Conservation (phyloP, 2,888 invertebrate genomes). For the Polyploca ridens region DNA sequence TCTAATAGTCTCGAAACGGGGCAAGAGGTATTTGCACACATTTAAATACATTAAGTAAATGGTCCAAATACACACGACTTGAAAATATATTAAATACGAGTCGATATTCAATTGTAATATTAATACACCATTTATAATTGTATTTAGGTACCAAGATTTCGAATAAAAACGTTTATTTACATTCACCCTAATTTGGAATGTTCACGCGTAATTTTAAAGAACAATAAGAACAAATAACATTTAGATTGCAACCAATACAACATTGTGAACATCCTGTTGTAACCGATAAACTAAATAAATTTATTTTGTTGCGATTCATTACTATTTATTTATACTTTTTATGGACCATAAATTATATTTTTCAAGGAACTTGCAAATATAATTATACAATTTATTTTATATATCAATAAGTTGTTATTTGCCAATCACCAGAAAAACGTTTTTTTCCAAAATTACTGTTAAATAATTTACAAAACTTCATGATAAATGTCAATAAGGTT, state of each 20-base stretch:
- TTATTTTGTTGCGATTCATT: too few relatives aligned
- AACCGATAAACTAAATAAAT: background rate
- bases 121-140: conserved; percentile 31
- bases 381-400: background rate
- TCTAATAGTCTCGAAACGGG: conserved; percentile 59
- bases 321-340: background rate
- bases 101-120: conserved; percentile 16
- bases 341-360: background rate
- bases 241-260: background rate
- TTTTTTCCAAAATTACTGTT: background rate
- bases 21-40: conserved; percentile 53
- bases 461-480: background rate
- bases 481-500: conserved; percentile 14
- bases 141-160: conserved; percentile 13
- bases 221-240: background rate
- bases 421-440: background rate
- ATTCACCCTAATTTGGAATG: conserved; percentile 15
- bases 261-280: background rate
- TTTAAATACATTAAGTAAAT: conserved; percentile 47
- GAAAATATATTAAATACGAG: conserved; percentile 22
- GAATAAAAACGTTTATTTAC: conserved; percentile 11
- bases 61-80: conserved; percentile 42
- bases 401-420: background rate
- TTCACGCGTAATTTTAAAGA: background rate
- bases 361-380: conserved; percentile 1